Base-by-base conservation (phyloP, 2,113 vertebrate genomes). In the Blennius ocellaris region DNA sequence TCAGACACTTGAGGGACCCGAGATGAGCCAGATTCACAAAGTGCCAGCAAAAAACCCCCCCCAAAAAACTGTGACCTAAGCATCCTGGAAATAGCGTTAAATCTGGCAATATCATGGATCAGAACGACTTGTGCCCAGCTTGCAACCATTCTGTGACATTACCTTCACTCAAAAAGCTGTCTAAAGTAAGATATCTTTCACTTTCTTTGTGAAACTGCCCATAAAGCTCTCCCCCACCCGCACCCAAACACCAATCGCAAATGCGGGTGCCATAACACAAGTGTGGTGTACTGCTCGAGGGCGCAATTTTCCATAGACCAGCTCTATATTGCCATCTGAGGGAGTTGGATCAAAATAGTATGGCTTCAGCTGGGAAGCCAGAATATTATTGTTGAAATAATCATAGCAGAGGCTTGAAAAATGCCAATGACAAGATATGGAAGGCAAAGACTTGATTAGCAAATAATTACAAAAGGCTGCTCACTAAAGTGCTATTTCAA, bases 101-200 rank as follows among this genome's bases (percentile, higher is more conserved):
- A 88, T 88, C 85, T 81, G 70, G 73, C 73, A 84, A 89, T 79
- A 89, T 86, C 82, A 89, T 76, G 76, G 86, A 86, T 84, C 86
- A 85, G 47, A 82, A 84, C 69, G 83, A 82, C 53, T 72, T 45
- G n/a, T 80, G 73, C 68, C 69, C 78, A 78, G 69, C 69, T 85
- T 80, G 71, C 73, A 64, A 76, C 76, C 80, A 78, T 57, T 84
- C 81, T 80, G 60, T 79, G 82, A 83, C 76, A 78, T 75, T 80
- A 74, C 64, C 61, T 59, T 80, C 58, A 11, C 75, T 78, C 69
- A 76, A 70, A 68, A 78, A 67, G 12, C 55, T 58, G 71, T 77
- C 63, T 47, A 73, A 83, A 81, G 74, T 74, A 74, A 73, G 71
- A 83, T 62, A 75, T 59, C 80, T 79, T 75, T 88, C 63, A 83